phyloP scores from a whole-genome alignment of 2,797 vertebrate species.

The Sitta carolinensis region DNA sequence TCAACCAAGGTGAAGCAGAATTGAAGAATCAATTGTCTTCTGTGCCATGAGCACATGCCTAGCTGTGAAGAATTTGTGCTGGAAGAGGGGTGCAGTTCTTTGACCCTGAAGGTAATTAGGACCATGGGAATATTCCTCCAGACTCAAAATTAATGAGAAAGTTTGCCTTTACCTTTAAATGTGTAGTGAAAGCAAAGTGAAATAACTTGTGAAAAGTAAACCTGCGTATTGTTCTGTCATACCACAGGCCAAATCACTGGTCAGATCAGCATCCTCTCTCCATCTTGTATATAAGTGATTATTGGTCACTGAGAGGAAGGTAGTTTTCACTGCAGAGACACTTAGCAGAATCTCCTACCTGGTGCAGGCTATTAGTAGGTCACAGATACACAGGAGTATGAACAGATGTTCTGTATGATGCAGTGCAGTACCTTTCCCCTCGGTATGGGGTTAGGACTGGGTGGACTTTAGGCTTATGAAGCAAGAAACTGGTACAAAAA shows the following conservation, averaged over 20 bases:
- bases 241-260: background rate
- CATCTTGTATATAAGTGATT: accelerated
- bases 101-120: background rate
- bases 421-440: background rate
- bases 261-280: background rate
- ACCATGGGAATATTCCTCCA: background rate
- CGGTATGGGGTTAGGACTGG: background rate
- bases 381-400: background rate
- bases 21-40: background rate
- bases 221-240: too few species aligned
- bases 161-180: background rate
- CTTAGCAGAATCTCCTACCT: background rate
- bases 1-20: background rate
- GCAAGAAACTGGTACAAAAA: background rate
- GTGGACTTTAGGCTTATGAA: background rate
- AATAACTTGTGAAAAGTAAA: background rate
- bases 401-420: background rate
- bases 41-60: background rate
- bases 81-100: background rate
- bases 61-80: background rate
- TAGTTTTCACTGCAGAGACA: background rate
- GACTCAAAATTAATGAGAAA: background rate
- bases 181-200: background rate
- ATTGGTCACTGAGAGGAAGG: background rate
- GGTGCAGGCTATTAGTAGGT: background rate